Evolutionary conservation across 2,888 invertebrate genomes (phyloP).

Genomic region (Pardosa pseudoannulata): DNA sequence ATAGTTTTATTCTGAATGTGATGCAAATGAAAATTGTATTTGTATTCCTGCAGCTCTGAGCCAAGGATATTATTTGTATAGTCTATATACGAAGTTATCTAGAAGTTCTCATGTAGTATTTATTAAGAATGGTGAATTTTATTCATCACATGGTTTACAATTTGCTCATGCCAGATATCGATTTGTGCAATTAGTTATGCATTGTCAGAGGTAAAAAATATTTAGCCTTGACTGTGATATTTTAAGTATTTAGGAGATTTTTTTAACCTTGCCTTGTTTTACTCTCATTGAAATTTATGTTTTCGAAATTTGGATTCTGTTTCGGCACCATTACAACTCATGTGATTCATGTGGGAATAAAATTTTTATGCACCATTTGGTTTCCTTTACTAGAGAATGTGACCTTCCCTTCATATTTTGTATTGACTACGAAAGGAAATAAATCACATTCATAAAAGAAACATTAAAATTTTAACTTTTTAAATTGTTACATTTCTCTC

Average conservation of each 20-base stretch:
- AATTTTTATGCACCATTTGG: conserved; percentile 13
- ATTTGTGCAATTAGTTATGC: neutral
- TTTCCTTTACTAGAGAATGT: too few species aligned
- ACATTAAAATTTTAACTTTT: too few species aligned
- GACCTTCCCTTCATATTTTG: too few species aligned
- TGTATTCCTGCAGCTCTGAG: conserved; percentile 34
- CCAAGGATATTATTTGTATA: conserved; percentile 50
- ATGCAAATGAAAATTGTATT: conserved; percentile 29
- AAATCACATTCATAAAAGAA: too few species aligned
- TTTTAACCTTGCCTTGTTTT: neutral
- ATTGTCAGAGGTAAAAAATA: conserved; percentile 17
- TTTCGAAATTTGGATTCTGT: neutral
- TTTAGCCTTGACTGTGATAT: conserved; percentile 70
- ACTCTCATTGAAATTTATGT: neutral
- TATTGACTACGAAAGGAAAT: too few species aligned
- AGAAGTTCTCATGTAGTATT: conserved; percentile 44
- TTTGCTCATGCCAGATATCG: conserved; percentile 13
- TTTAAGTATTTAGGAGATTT: conserved; percentile 36
- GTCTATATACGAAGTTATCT: conserved; percentile 30
- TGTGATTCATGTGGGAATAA: conserved; percentile 17
- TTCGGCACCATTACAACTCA: neutral
- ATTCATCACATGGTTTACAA: conserved; percentile 44
- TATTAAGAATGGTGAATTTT: conserved; percentile 33
- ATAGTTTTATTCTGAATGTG: conserved; percentile 29
- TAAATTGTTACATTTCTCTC: too few species aligned